Evolutionary conservation across 1,140 invertebrate species (phyloP), one percentile per base, ranked within the genome.

Genomic region (Oedothorax gibbosus): DNA sequence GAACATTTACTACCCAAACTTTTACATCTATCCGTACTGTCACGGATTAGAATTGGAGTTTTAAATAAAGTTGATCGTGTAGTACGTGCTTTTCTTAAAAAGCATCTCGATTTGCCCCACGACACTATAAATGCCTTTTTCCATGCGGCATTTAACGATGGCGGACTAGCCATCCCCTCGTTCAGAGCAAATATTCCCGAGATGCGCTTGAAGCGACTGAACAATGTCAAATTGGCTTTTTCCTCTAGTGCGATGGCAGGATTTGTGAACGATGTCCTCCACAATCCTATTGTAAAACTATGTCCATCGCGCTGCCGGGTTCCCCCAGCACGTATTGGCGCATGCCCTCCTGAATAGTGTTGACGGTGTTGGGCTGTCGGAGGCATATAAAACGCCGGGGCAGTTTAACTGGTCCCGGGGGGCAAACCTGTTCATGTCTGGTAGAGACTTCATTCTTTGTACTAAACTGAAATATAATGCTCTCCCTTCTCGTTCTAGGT

Each of bases 251-350:
- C 6, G 8, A 8, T 10, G 62, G 12, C 5, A 8, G 62, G 2
- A 9, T n/a, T 20, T 9, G n/a, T 21, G 0, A 20, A 20, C n/a
- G 62, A n/a, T 0, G n/a, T 8, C 15, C 4, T 64, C 10, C 62
- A 64, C n/a, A n/a, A 0, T 1, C 62, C 10, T 7, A 9, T 14
- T 9, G n/a, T 10, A 18, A 5, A 11, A 11, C 21, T 10, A 2
- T 9, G 62, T 10, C n/a, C 2, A n/a, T 64, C 0, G 9, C 0
- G 0, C 4, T 64, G 10, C 5, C n/a, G 0, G 3, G 0, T 0
- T n/a, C n/a, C n/a, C 3, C 62, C 15, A 0, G 5, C 0, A 3
- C n/a, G 0, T n/a, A 64, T 6, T 64, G n/a, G 7, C 0, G n/a
- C 7, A 64, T 4, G 21, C 2, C 8, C 62, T 64, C 6, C 21